Base-by-base conservation (phyloP, 2,113 vertebrate species). In the Tupaia chinensis region DNA sequence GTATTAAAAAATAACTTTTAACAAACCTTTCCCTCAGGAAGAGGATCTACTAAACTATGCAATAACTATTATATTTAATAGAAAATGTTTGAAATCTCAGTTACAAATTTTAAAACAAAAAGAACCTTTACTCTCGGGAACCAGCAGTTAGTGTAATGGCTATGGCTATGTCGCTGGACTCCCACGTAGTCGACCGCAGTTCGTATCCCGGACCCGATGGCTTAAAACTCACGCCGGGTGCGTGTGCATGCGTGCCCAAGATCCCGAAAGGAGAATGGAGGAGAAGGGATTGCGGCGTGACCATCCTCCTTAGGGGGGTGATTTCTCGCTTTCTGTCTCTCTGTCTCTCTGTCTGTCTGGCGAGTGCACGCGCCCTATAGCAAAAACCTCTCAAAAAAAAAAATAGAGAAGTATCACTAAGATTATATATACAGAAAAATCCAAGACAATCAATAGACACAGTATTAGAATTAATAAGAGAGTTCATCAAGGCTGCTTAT, bases 381-480 rank as follows among this genome's bases (percentile, higher is more conserved):
- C 32, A 32, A 32, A 32, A 32, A 32, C 32, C 32, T 32, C 32
- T 32, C 32, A 32, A 32, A 32, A 32, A 32, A 32, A 32, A 79
- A 91, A 93, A 4, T 3, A 44, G 3, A 44, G 44, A 94, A 86
- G 25, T 29, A 77, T 68, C 32, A 82, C 77, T 91, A 82, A 61
- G 1, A 79, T 72, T 91, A 27, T 72, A 89, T 87, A 77, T 76
- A 34, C 61, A 87, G 79, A 95, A 87, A 94, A 94, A 86, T 89
- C 1, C 12, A 92, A 73, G 81, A 60, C 4, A 85, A 84, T 94
- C 77, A 92, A 85, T 88, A 90, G 7, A 70, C 19, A 79, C 13
- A 65, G 34, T 84, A 25, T 86, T 78, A 80, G 76, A 94, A 91
- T 96, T 95, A 93, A 88, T 91, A 78, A 84, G 4, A 70, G 61